Evolutionary conservation across 2,888 invertebrate species (phyloP), one percentile per base, ranked within the genome.

Genomic region (Pandemis heparana): DNA sequence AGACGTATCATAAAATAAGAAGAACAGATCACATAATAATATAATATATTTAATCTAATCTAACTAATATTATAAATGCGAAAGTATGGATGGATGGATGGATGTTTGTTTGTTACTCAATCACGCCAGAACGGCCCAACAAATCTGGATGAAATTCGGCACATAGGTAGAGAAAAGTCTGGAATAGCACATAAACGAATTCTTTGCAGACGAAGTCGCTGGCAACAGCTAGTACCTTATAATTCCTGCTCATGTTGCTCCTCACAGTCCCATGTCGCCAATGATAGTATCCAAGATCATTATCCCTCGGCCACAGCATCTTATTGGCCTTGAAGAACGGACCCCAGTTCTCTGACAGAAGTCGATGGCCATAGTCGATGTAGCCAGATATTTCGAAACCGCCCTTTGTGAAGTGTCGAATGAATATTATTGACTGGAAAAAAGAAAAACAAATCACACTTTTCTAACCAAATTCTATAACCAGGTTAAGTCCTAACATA

Each of bases 321-420:
- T 95, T 95, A 75, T 95, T 95, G 14, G 95, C 95, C 76, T 92
- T 92, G 85, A 97, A 98, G 84, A 97, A 97, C 1, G 95, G 95
- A n/a, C 90, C 90, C 97, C 97, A 98, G 84, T 98, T 96, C 79
- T 97, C 97, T 0, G 94, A 92, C 66, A 95, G 91, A 12, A 98
- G 91, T 64, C 97, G 94, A 75, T 97, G 96, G 0, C 95, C 96
- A 86, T 96, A 98, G 87, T 98, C 98, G 41, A 98, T 96, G 84
- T 98, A 98, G 0, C 97, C 97, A 0, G 98, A 98, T 74, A 98
- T 95, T 85, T 98, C 97, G 78, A 96, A 96, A 2, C 97, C 97
- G 6, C 96, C 95, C 75, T 94, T 95, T 10, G 96, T 96, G 75
- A 95, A 95, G 83, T 96, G 95, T 9, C 97, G 95, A 6, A 98